Base-by-base conservation (phyloP, 37 sponge, comb jelly and placozoan genomes). In the Bolinopsis microptera region DNA sequence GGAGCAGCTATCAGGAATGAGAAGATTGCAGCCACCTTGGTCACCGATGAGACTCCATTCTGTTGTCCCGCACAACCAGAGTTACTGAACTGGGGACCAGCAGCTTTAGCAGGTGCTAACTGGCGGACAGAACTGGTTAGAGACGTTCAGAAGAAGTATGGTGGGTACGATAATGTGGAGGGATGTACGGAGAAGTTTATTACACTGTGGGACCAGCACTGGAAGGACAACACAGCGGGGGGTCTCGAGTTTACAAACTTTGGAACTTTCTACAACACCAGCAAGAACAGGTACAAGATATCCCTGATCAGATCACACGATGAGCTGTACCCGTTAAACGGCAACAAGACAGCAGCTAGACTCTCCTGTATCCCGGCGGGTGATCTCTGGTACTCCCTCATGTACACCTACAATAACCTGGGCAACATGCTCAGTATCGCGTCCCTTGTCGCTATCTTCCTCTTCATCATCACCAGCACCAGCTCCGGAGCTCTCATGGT, bases 341-440 rank as follows among this genome's bases (percentile, higher is more conserved):
- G 26, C n/a, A 72, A 72, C 75, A n/a, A 21, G 26, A 86, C 38
- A 8, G 31, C 35, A 39, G 90, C 35, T 30, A 35, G 90, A 38
- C 36, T 86, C 1, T 86, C 90, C n/a, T 86, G 90, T 41, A 35
- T 86, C 26, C 61, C 48, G 0, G 28, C n/a, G 38, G 90, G 23
- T 41, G 90, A 86, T 13, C 32, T 48, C 61, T 86, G 90, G 90
- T 86, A 39, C 36, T 35, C 90, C 1, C 90, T 86, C n/a, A 86
- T 86, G 90, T 38, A 86, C 31, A 40, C 90, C 26, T 36, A 86
- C 21, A 28, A 38, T 9, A 27, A 21, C 1, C 3, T 86, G 18
- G 90, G 90, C n/a, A 18, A 27, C 48, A 48, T 86, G 48, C 90
- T 86, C 61, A 86, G 90, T 40, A 23, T 86, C 5, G 90, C 36